A percentile compares a stretch with the other conserved stretches of the same genome.
These are phyloP conservation scores for Dinothrombium tinctorium DNA, from an alignment of 1,140 invertebrate species.

Conservation along the genomic window DNA sequence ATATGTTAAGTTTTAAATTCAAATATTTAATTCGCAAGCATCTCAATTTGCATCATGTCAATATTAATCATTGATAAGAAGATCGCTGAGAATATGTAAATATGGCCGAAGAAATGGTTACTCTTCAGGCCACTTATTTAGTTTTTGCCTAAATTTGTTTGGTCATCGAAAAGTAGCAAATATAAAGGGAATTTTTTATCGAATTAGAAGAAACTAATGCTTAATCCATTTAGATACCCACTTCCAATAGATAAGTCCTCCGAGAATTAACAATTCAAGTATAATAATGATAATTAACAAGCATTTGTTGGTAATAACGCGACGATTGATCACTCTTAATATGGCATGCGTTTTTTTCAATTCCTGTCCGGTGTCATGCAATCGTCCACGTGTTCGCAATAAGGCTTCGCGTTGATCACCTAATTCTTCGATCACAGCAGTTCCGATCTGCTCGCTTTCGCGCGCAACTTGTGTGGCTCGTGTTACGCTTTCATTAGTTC, in stretches of 20 bases:
- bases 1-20: too few relatives aligned
- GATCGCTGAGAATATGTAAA: too few relatives aligned
- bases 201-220: too few relatives aligned
- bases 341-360: slow-evolving; percentile 31
- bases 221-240: background rate
- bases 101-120: too few relatives aligned
- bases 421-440: slow-evolving; percentile 39
- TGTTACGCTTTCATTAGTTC: slow-evolving; percentile 36
- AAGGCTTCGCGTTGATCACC: slow-evolving; percentile 35
- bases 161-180: too few relatives aligned
- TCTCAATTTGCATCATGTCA: too few relatives aligned
- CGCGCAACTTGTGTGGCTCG: slow-evolving; percentile 42
- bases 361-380: slow-evolving; percentile 35
- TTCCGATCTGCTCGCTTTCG: slow-evolving; percentile 51
- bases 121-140: too few relatives aligned
- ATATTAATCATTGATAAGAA: too few relatives aligned
- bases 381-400: slow-evolving; percentile 29
- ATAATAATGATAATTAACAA: slow-evolving; percentile 38
- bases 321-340: slow-evolving; percentile 31
- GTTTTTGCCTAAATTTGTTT: too few relatives aligned
- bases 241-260: slow-evolving; percentile 2
- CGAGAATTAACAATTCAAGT: slow-evolving; percentile 32
- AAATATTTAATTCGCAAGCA: too few relatives aligned
- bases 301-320: slow-evolving; percentile 39
- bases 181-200: too few relatives aligned